These are phyloP conservation scores for Carassius gibelio DNA, from an alignment of 2,113 vertebrate genomes.

Conservation along the genomic window DNA sequence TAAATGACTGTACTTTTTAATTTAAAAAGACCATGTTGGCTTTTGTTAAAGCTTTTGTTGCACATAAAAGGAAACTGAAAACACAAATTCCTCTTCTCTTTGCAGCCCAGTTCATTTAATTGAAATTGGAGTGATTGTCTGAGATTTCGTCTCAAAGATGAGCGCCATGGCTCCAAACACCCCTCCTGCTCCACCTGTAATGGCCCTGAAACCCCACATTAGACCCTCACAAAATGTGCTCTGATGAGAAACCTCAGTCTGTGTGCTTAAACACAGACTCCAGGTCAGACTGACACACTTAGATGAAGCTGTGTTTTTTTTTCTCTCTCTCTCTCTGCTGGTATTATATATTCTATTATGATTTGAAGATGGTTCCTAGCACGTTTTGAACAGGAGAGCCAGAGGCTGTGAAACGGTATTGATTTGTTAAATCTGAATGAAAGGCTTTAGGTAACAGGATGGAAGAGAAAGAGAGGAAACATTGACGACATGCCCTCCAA, in stretches of 20 bases:
- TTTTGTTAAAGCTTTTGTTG: background rate
- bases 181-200: background rate
- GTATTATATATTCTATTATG: constrained; percentile 39
- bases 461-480: constrained; percentile 3
- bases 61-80: background rate
- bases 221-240: constrained; percentile 6
- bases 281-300: background rate
- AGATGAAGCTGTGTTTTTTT: background rate
- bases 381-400: constrained; percentile 43
- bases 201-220: constrained; percentile 18
- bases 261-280: background rate
- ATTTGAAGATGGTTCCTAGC: constrained; percentile 44
- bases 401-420: constrained; percentile 24
- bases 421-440: constrained; percentile 53
- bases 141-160: background rate
- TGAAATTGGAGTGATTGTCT: constrained; percentile 3
- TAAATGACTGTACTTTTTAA: constrained; percentile 14
- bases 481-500: background rate
- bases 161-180: background rate
- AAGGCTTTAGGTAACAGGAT: constrained; percentile 20
- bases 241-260: constrained; percentile 11
- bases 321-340: background rate
- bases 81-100: background rate
- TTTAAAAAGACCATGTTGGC: background rate
- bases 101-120: background rate